Conservation (phyloP, 2,888 invertebrate species). For the Ophion ventricosus region DNA sequence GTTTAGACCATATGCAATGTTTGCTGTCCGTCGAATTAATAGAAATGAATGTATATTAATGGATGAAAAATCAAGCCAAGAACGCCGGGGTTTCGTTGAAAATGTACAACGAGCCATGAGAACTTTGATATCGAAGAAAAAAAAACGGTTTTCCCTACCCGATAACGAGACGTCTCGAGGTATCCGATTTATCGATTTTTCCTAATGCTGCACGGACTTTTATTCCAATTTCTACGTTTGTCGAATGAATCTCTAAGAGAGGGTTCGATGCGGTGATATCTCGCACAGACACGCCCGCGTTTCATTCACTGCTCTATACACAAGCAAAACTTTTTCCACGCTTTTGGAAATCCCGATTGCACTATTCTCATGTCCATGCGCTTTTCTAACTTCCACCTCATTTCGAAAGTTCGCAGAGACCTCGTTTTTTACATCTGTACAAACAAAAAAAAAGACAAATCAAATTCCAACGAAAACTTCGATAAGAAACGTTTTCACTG, state of each 20-base stretch:
- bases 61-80: constrained; percentile 37
- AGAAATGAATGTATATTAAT: constrained; percentile 25
- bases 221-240: constrained; percentile 36
- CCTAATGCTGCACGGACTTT: constrained; percentile 21
- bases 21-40: constrained; percentile 3
- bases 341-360: constrained; percentile 25
- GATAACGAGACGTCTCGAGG: constrained; percentile 52
- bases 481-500: not conserved
- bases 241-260: constrained; percentile 34
- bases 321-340: not conserved
- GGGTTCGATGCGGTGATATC: not conserved
- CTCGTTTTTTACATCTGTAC: not conserved
- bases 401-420: not conserved
- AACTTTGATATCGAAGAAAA: constrained; percentile 7
- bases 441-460: not conserved
- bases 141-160: constrained; percentile 20
- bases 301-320: not conserved
- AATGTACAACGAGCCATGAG: constrained; percentile 37
- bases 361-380: not conserved
- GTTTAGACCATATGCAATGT: constrained; percentile 5
- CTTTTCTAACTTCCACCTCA: constrained; percentile 14
- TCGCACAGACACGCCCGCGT: not conserved
- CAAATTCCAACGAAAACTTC: not conserved
- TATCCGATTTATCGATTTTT: constrained; percentile 50
- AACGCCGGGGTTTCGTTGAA: constrained; percentile 13